Evolutionary conservation across 2,797 vertebrate species (phyloP), one percentile per base, ranked within the genome.

Genomic region (Buphagus erythrorhynchus): DNA sequence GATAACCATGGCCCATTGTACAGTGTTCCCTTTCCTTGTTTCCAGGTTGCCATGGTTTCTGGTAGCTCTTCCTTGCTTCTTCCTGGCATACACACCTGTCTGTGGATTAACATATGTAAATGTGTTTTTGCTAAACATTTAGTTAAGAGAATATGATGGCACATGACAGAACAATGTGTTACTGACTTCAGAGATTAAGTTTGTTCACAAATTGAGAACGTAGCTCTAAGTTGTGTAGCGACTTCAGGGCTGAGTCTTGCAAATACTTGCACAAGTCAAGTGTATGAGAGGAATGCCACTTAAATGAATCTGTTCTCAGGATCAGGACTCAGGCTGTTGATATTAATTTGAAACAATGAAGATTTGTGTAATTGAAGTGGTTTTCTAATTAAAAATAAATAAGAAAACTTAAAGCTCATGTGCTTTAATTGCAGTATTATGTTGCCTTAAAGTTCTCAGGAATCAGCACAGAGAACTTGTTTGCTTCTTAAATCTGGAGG

Each of bases 351-450:
- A 85, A 95, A 77, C 38, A 42, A 20, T 75, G 49, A 79, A 67
- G 59, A 49, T 46, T 35, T 71, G 16, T 88, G 52, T 90, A 85
- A 88, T 11, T 88, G 38, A 84, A 88, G 65, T 46, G 69, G 42
- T 68, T 88, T 94, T 86, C 40, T 69, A 72, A 86, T 93, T 78
- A 82, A 88, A 90, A 94, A 77, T 74, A 88, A 84, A 38, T 36
- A 46, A 26, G 54, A 51, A 71, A 51, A 69, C 31, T 17, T 61
- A 5, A 88, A 77, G 65, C 63, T 67, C 25, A 42, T 0, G 0
- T 80, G 72, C 68, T 93, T 92, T 77, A 88, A 55, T 59, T 93
- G 78, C 42, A 43, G 54, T 63, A 28, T 58, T 86, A 20, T 35
- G 16, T 94, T 94, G 69, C 86, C 91, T 92, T 91, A 90, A 79